A percentile compares a stretch with the other conserved stretches of the same genome.
These are phyloP conservation scores for Eremobia ochroleuca DNA, from an alignment of 2,888 invertebrate genomes.

Conservation along the genomic window DNA sequence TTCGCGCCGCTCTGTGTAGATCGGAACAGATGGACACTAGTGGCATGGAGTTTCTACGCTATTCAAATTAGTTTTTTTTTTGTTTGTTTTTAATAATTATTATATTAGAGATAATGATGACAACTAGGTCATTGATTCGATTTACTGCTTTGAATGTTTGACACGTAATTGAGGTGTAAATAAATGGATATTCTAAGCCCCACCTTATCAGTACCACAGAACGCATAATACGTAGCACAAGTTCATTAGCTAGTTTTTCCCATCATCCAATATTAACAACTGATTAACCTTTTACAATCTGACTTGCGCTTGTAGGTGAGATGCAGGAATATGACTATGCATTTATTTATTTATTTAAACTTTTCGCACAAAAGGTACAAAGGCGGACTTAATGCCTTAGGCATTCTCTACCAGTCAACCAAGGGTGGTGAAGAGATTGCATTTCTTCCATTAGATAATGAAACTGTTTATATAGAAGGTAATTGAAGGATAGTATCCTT, in stretches of 20 bases:
- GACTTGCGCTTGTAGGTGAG: too few relatives aligned
- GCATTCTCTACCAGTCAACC: too few relatives aligned
- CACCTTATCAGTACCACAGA: not conserved
- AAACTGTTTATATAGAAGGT: not conserved
- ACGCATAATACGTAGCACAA: too few relatives aligned
- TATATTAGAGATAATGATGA: not conserved
- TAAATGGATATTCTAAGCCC: not conserved
- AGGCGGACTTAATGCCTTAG: too few relatives aligned
- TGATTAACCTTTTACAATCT: not conserved
- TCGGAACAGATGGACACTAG: slow-evolving; percentile 64
- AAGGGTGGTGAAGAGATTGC: too few relatives aligned
- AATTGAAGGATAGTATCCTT: too few relatives aligned
- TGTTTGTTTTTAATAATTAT: not conserved
- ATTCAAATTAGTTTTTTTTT: not conserved
- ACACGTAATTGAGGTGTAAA: not conserved
- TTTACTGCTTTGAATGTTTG: not conserved
- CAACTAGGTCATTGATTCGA: not conserved
- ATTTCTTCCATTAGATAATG: not conserved
- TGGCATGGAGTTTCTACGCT: slow-evolving; percentile 30
- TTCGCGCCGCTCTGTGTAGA: slow-evolving; percentile 75
- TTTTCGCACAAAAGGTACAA: too few relatives aligned
- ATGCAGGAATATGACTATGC: not conserved
- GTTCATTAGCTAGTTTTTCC: not conserved
- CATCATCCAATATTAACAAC: not conserved
- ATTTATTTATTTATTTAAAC: too few relatives aligned